phyloP scores from a whole-genome alignment of 2,797 vertebrate genomes.

The Alosa sapidissima region DNA sequence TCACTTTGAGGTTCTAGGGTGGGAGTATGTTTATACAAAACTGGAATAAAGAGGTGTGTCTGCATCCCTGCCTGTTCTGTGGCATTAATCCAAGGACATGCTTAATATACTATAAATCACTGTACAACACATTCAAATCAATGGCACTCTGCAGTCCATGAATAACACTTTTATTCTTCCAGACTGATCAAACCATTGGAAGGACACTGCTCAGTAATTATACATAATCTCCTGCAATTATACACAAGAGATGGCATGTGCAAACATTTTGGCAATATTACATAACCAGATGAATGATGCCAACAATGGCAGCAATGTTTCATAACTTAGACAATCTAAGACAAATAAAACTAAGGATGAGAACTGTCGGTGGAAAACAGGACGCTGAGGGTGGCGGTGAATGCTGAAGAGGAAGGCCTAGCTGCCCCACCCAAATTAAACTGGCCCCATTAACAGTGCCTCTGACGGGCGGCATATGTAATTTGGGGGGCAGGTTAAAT shows the following conservation, averaged over 20 bases:
- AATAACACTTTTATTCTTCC: too few relatives aligned
- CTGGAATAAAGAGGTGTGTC: too few relatives aligned
- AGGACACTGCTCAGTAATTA: background rate
- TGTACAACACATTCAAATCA: too few relatives aligned
- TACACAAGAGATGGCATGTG: background rate
- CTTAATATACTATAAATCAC: too few relatives aligned
- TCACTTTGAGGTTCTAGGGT: too few relatives aligned
- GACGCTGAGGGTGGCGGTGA: background rate
- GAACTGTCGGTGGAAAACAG: background rate
- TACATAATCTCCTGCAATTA: slow-evolving; percentile 38
- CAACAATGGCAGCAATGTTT: background rate
- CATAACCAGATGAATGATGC: background rate
- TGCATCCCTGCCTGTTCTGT: too few relatives aligned
- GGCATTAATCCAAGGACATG: too few relatives aligned
- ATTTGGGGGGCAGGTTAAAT: slow-evolving; percentile 50
- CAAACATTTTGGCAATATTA: background rate
- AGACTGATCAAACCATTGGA: too few relatives aligned
- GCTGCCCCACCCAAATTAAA: slow-evolving; percentile 1
- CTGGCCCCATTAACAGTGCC: background rate
- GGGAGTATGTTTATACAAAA: too few relatives aligned
- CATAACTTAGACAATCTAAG: background rate
- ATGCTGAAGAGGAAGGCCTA: background rate
- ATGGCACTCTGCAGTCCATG: too few relatives aligned
- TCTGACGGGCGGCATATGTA: slow-evolving; percentile 10
- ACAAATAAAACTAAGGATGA: slow-evolving; percentile 29